A percentile compares a stretch with the other conserved stretches of the same genome.
phyloP scores from a whole-genome alignment of 2,113 vertebrate genomes.

The Halcyon senegalensis region DNA sequence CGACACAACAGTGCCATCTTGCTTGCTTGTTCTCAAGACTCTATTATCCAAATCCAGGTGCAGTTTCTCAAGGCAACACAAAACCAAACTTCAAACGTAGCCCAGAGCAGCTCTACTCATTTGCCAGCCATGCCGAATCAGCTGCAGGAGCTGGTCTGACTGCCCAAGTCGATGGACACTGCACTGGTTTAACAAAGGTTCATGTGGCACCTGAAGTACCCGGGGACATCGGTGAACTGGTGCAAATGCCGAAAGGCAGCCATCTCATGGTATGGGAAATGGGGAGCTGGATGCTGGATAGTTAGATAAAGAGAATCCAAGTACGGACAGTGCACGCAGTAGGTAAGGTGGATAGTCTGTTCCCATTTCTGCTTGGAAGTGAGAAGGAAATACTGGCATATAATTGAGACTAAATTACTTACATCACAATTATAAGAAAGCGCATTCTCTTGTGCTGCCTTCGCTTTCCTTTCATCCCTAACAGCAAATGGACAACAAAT shows the following conservation, averaged over 20 bases:
- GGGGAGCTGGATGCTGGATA: neutral
- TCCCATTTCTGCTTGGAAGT: neutral
- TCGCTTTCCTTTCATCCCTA: neutral
- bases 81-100: neutral
- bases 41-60: neutral
- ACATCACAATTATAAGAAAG: slow-evolving; percentile 26
- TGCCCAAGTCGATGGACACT: neutral
- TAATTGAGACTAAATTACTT: slow-evolving; percentile 46
- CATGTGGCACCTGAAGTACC: accelerated
- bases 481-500: neutral
- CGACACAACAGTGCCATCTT: neutral
- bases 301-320: neutral
- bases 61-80: neutral
- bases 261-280: accelerated
- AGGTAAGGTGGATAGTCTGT: neutral
- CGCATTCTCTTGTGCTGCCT: neutral
- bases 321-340: neutral
- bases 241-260: neutral
- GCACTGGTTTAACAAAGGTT: neutral
- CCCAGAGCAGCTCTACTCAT: neutral
- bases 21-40: neutral
- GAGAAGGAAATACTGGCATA: neutral
- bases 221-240: neutral
- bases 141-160: neutral
- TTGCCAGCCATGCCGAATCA: neutral